phyloP scores from a whole-genome alignment of 2,888 invertebrate genomes.

The Campopleginae sp. region DNA sequence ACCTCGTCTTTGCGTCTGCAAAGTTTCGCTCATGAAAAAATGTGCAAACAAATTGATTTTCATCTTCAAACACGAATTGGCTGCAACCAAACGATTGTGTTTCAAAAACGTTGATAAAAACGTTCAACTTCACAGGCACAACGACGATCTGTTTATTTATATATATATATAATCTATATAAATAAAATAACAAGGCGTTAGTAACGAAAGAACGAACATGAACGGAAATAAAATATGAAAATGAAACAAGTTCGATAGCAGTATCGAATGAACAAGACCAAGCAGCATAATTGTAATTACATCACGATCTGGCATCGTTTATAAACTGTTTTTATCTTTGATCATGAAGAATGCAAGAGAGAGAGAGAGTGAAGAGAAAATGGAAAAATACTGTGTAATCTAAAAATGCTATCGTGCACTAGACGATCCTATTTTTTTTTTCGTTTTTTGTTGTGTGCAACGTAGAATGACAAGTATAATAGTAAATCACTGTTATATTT shows the following conservation, averaged over 20 bases:
- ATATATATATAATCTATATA: slow-evolving; percentile 5
- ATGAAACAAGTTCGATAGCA: slow-evolving; percentile 26
- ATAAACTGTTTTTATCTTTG: slow-evolving; percentile 57
- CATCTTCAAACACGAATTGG: neutral
- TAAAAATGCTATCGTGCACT: slow-evolving; percentile 1
- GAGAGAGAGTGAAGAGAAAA: slow-evolving; percentile 26
- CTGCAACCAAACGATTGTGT: neutral
- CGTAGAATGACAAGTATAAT: slow-evolving; percentile 46
- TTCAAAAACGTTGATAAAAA: neutral
- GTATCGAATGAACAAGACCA: slow-evolving; percentile 33
- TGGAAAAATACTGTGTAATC: slow-evolving; percentile 19
- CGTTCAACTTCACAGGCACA: neutral
- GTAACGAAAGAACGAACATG: slow-evolving; percentile 10
- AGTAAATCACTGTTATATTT: slow-evolving; percentile 53
- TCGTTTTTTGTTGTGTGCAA: slow-evolving; percentile 41
- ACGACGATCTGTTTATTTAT: slow-evolving; percentile 6
- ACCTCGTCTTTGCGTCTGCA: slow-evolving; percentile 7
- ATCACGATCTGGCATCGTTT: slow-evolving; percentile 68
- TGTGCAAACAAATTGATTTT: neutral
- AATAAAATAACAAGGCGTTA: slow-evolving; percentile 37
- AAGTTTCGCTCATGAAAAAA: neutral
- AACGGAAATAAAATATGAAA: slow-evolving; percentile 7
- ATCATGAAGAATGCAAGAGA: slow-evolving; percentile 35
- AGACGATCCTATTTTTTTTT: slow-evolving; percentile 16
- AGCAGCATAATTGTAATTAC: slow-evolving; percentile 55